Evolutionary conservation across 1,140 invertebrate genomes (phyloP).

Genomic region (Periplaneta americana): DNA sequence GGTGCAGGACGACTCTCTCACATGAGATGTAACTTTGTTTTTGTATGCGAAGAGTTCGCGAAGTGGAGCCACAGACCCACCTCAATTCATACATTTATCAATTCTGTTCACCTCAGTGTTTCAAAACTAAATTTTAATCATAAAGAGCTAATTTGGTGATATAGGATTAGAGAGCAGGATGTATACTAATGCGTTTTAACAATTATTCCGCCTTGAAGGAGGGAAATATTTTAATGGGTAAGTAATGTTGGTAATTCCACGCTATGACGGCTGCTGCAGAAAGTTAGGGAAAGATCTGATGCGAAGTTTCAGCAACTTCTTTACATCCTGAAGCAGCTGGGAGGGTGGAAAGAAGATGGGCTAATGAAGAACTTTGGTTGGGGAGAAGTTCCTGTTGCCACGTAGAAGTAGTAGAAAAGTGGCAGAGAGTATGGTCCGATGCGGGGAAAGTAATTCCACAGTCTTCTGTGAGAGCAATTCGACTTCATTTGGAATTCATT

Average conservation of each 20-base stretch:
- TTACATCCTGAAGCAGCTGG: neutral
- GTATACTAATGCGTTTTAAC: neutral
- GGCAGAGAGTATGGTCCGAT: neutral
- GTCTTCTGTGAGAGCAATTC: no score
- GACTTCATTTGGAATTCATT: no score
- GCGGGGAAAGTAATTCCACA: neutral
- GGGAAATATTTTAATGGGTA: neutral
- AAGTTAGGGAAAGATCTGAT: neutral
- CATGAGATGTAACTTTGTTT: no score
- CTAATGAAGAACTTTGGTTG: constrained; percentile 3
- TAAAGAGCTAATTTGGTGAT: neutral
- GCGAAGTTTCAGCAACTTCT: neutral
- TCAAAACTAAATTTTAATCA: neutral
- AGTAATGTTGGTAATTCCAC: neutral
- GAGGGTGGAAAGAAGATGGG: neutral
- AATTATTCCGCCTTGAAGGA: neutral
- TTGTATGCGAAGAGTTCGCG: no score
- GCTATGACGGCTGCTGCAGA: neutral
- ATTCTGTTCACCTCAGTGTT: no score
- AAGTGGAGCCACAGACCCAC: no score
- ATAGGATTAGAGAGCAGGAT: neutral
- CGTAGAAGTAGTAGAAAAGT: constrained; percentile 5
- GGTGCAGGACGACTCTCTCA: no score
- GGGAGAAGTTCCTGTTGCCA: constrained; percentile 18
- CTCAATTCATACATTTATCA: no score